Base-by-base conservation (phyloP, 2,113 vertebrate genomes). In the Zosterops lateralis region DNA sequence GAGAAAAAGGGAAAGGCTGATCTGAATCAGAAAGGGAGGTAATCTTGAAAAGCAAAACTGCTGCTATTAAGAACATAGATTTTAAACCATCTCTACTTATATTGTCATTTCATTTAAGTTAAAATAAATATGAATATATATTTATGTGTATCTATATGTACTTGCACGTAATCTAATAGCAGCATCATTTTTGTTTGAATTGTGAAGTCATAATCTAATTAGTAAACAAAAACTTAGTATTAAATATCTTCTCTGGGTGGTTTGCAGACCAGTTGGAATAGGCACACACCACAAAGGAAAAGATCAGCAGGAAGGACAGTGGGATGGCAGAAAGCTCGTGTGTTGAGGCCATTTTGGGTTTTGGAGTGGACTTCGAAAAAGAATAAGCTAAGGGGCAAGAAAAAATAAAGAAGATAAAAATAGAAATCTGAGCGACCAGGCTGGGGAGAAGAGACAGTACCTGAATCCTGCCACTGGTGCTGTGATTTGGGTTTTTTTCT, bases 171-270 rank as follows among this genome's bases (percentile, higher is more conserved):
- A 25, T 89, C 7, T 47, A 64, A 32, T 36, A 38, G 36, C 16
- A 60, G 38, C 29, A 75, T 26, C 17, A 32, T 62, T 82, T 87
- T 82, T 38, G 11, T 71, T 36, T 31, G 44, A 64, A 17, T 82
- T 85, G 10, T 9, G 11, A 68, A 83, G 28, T 24, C 14, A 9
- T 12, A 38, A 26, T 45, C 26, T 31, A 50, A 71, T 29, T 21
- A 17, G 6, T 28, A 20, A 20, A 32, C 8, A 44, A 54, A 71
- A 66, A 0, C 2, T 25, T 80, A 22, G 4, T 62, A 12, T 51
- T 67, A 11, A 1, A 0, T 72, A 17, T 78, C 18, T 84, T 16
- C 28, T n/a, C 14, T 0, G 0, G 16, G 29, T 42, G n/a, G 53
- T 17, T 89, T 75, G 25, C 10, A 13, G 42, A 25, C 7, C 29